Evolutionary conservation across 2,797 vertebrate genomes (phyloP), one percentile per base, ranked within the genome.

Genomic region (Ctenopoma multispine): DNA sequence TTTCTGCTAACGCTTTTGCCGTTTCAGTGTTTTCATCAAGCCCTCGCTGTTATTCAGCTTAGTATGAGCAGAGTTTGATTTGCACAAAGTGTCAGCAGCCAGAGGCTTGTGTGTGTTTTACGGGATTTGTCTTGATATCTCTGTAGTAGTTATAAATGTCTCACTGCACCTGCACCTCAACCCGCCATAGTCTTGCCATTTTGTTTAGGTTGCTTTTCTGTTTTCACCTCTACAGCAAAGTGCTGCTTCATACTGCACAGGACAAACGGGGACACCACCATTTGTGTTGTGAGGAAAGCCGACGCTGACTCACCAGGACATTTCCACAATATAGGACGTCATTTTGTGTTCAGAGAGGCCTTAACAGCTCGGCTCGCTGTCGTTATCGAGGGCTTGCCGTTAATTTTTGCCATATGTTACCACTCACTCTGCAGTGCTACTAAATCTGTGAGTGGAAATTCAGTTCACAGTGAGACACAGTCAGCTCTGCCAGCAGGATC

Each of bases 81-180:
- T 91, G 90, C 90, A 90, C 89, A 87, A 78, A 73, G 80, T 66
- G 77, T 82, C 81, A 72, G 74, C 82, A 69, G 67, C 67, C 62
- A 27, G 72, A 80, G 78, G 77, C 75, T 72, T 41, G 40, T 41
- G 40, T 83, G 10, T 86, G 63, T 46, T 64, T 54, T 24, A 36
- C 64, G 72, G 79, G 76, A 68, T 72, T 65, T 72, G 64, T 77
- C 65, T 79, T 72, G 71, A 80, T 63, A 53, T 81, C 69, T 85
- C 43, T 41, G 23, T 75, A 67, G 74, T 81, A 74, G 50, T 73
- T 68, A 57, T 36, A 58, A 13, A 60, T 24, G 55, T 72, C 17
- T 73, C 69, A 53, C 41, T 73, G 40, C 69, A 71, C 69, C 44
- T 46, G 18, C 44, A n/a, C 44, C 44, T 76, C 50, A 84, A 79